Conservation (phyloP, 2,797 vertebrate species). For the Sternarchorhynchus goeldii region DNA sequence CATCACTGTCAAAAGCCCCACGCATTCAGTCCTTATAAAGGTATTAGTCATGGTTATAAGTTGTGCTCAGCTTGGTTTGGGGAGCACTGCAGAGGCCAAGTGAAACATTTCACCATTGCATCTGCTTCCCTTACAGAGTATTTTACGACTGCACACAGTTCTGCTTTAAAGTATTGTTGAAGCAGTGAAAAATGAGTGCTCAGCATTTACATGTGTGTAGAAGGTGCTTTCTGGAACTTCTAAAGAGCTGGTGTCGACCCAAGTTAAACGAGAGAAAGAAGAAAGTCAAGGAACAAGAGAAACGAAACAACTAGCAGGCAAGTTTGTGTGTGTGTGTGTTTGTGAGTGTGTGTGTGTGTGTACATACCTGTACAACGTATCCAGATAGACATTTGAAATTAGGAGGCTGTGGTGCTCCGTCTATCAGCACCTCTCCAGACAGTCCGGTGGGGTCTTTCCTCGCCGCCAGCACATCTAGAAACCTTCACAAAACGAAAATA, state of each 20-base stretch:
- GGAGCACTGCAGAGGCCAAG: not conserved
- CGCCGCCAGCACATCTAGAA: constrained; percentile 81
- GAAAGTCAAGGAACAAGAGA: not conserved
- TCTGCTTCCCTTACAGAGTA: not conserved
- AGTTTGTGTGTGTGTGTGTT: not conserved
- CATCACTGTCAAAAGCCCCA: too few species aligned
- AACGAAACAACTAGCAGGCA: not conserved
- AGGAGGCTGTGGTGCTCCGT: constrained; percentile 77
- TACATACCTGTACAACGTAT: constrained; percentile 83
- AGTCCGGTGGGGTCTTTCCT: constrained; percentile 81
- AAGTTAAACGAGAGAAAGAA: not conserved
- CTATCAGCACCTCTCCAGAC: constrained; percentile 79
- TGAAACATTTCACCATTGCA: not conserved
- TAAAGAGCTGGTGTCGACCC: not conserved
- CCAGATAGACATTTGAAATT: constrained; percentile 87
- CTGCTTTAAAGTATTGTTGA: not conserved
- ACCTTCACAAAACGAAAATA: constrained; percentile 64
- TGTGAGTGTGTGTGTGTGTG: not conserved
- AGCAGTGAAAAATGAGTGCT: not conserved
- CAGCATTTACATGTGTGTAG: constrained; percentile 8
- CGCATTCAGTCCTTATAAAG: not conserved
- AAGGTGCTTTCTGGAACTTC: not conserved
- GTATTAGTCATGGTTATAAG: constrained; percentile 17
- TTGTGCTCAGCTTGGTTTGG: not conserved
- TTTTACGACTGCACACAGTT: not conserved